Percentiles rank a stretch among this genome's conserved stretches.
Conservation (phyloP, 30 jellyfish, hydroid and myxozoan genomes). For the Aurelia coerulea region DNA sequence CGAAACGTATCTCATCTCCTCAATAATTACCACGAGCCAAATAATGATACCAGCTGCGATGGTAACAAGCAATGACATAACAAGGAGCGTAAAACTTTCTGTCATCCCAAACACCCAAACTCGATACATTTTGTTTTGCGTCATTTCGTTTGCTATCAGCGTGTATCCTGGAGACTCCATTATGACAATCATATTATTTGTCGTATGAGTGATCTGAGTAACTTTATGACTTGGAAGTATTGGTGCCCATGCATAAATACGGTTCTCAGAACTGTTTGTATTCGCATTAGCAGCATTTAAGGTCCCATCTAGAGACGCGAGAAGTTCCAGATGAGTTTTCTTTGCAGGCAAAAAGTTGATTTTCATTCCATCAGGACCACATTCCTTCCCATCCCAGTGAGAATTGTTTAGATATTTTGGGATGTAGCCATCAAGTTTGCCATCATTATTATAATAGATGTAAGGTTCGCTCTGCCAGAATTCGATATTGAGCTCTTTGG, state of each 20-base stretch:
- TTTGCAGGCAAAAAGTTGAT: constrained; percentile 7
- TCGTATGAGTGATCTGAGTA: not conserved
- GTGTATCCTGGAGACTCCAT: constrained; percentile 45
- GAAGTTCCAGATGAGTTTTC: constrained; percentile 9
- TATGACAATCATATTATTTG: not conserved
- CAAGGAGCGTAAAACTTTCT: constrained; percentile 37
- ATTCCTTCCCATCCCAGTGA: not conserved
- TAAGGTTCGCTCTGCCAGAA: constrained; percentile 38
- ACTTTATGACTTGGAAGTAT: not conserved
- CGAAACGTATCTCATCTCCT: no score
- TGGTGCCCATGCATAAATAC: constrained; percentile 22
- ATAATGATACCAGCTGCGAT: constrained; percentile 3
- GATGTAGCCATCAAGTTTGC: not conserved
- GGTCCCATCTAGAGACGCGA: not conserved
- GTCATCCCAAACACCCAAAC: constrained; percentile 40
- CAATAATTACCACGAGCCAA: constrained; percentile 52
- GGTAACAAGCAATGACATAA: not conserved
- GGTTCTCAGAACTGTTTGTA: not conserved
- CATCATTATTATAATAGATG: not conserved
- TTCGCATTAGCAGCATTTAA: not conserved
- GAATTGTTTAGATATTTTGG: not conserved
- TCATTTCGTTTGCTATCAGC: not conserved
- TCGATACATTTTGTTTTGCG: constrained; percentile 46
- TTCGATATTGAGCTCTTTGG: constrained; percentile 5
- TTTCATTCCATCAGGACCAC: constrained; percentile 31